Conservation (phyloP, 2,888 invertebrate species). For the Pomacea canaliculata region DNA sequence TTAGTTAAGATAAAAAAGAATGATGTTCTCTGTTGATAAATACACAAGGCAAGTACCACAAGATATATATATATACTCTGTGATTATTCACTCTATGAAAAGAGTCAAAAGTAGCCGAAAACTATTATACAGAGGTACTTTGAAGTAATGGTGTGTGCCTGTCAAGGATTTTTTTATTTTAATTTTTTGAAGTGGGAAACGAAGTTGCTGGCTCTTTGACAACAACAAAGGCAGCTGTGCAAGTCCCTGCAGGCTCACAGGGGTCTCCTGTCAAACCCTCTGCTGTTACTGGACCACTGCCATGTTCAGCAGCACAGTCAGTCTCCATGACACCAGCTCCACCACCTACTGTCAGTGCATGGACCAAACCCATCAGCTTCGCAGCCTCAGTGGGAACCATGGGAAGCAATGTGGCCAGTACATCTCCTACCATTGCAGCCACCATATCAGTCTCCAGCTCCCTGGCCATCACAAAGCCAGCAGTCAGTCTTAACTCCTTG, state of each 20-base stretch:
- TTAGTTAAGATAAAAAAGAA: background rate
- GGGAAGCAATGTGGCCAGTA: constrained; percentile 6
- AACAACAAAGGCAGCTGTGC: background rate
- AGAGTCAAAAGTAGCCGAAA: too few relatives aligned
- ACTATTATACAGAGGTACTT: too few relatives aligned
- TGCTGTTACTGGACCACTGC: too few relatives aligned
- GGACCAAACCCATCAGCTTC: constrained; percentile 83
- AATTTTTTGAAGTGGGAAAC: too few relatives aligned
- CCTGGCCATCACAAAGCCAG: constrained; percentile 8
- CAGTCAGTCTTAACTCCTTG: constrained; percentile 4
- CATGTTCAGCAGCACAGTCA: constrained; percentile 23
- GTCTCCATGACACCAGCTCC: constrained; percentile 69
- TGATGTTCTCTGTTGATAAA: background rate
- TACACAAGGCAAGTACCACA: background rate
- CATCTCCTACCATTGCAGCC: background rate
- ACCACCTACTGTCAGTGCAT: constrained; percentile 81
- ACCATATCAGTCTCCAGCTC: constrained; percentile 38
- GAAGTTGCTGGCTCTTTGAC: background rate
- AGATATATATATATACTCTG: too few relatives aligned
- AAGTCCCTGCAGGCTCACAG: background rate
- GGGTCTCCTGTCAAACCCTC: background rate
- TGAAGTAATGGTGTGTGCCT: too few relatives aligned
- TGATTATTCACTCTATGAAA: too few relatives aligned
- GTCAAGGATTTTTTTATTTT: background rate
- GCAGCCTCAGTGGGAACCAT: constrained; percentile 65